Base-by-base conservation (phyloP, 2,888 invertebrate genomes). In the Nemotelus pantherinus region DNA sequence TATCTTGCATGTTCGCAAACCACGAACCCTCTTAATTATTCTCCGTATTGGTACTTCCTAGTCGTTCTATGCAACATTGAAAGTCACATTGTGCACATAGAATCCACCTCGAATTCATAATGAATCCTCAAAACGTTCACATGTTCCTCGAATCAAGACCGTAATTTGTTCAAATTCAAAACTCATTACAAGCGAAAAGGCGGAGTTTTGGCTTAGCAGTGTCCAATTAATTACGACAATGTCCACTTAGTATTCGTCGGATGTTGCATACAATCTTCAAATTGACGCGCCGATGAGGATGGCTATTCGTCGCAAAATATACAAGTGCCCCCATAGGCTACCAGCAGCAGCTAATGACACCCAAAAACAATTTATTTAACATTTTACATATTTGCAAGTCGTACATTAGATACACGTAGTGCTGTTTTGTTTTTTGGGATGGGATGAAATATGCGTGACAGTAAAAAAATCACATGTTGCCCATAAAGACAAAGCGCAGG, bases 401-500 rank as follows among this genome's bases (percentile, higher is more conserved):
- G 43, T 70, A 70, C 53, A 70, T 55, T 53, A 70, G 39, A 41
- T 6, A 70, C 41, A 70, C 25, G 25, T 48, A 9, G 45, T 68
- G 60, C 41, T n/a, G 50, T 10, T 50, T 3, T 44, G 67, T n/a
- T 43, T 3, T 50, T 45, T 50, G 6, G 41, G 70, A 50, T 70
- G 70, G 25, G 70, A 55, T 70, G 47, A 53, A 53, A 70, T 53
- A 70, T 43, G 44, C 55, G 67, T 65, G 44, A 67, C 44, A 6
- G 47, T 7, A n/a, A 48, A 10, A 44, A 67, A 67, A 70, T 39
- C 25, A 55, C 9, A 58, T 58, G 58, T 58, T 57, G 58, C 7
- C 72, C 74, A 74, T 60, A 74, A 74, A 74, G 39, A 74, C 63
- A 74, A 74, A 48, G 48, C 39, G 74, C 74, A 74, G 74, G 74